Evolutionary conservation across 2,797 vertebrate genomes (phyloP), one percentile per base, ranked within the genome.

Genomic region (Aplochiton taeniatus): DNA sequence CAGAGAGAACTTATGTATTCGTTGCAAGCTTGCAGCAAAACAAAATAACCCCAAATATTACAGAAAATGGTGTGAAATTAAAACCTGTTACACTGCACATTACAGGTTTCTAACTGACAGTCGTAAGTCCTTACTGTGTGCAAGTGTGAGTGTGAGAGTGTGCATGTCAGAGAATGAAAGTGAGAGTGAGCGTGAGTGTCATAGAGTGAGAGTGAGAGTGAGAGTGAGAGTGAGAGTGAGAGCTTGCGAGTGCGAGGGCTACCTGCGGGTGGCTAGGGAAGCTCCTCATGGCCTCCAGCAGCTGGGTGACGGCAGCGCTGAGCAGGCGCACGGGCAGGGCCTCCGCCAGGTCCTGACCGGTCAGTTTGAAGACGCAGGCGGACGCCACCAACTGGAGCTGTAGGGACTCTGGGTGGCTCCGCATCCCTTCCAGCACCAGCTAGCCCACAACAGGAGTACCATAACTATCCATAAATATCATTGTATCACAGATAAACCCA

Each of bases 201-300:
- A 6, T 9, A 51, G 20, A 61, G 8, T 62, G 51, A 43, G 55
- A 60, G 18, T 20, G 19, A 41, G 46, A n/a, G 46, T 50, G 53
- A 56, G 53, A 31, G 55, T 41, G 3, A 43, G 45, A n/a, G 51
- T 11, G 44, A 57, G 42, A 46, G 42, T 11, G 46, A 10, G 31
- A 70, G 69, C 19, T 0, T 0, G 63, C 65, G 53, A 53, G 52
- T 16, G 0, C 4, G 19, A 58, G 43, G 5, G 71, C 68, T 51
- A 97, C 96, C 95, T 98, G 95, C 57, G 94, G 91, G 68, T 97
- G 93, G 52, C 90, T 93, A 42, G 95, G 95, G 77, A 97, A 98
- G 76, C 92, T 94, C 74, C 93, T 94, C 96, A 98, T 97, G 80
- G 94, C 90, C 58, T 90, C 80, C 66, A 98, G 88, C 43, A 98